Evolutionary conservation across 2,888 invertebrate genomes (phyloP), one percentile per base, ranked within the genome.

Genomic region (Diplolepis rosae): DNA sequence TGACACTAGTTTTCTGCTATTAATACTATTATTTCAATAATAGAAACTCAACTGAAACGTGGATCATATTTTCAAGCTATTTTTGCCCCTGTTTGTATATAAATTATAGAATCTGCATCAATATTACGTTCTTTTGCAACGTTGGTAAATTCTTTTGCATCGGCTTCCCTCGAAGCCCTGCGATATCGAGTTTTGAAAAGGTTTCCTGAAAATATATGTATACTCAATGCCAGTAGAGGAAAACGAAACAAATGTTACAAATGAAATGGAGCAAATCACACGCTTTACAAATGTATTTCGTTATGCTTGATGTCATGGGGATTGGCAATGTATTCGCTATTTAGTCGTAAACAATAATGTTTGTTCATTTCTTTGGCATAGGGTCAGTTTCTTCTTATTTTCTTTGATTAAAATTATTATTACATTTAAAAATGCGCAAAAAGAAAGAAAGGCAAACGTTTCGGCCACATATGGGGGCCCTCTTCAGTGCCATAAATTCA

Each of bases 111-210:
- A 56, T 56, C 24, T 22, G 24, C 56, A 39, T 56, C 56, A 56
- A 56, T 56, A 56, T 56, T 4, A 56, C 22, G 35, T 35, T 35
- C 35, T 56, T 35, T 32, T 56, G 61, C 72, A 72, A 73, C 72
- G 66, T 74, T 77, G 77, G 67, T 77, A 73, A 77, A 77, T 78
- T 75, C 74, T 70, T 77, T 73, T 74, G n/a, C 22, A 2, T 68
- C 71, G 74, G 78, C 78, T 78, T 75, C 71, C 69, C 39, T 78
- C 74, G 85, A 85, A 85, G 85, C 84, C 85, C 79, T 78, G 78
- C 78, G 78, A 76, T 80, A 76, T 75, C 68, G 69, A 75, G 78
- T 76, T 71, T 76, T 73, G 71, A 76, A 76, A 81, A 79, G 85
- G 85, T 81, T 85, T 85, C 85, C 65, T 77, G 68, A 76, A 70